Percentiles rank a stretch among this genome's conserved stretches.
These are phyloP conservation scores for Staurois parvus DNA, from an alignment of 2,797 vertebrate species.

Conservation along the genomic window DNA sequence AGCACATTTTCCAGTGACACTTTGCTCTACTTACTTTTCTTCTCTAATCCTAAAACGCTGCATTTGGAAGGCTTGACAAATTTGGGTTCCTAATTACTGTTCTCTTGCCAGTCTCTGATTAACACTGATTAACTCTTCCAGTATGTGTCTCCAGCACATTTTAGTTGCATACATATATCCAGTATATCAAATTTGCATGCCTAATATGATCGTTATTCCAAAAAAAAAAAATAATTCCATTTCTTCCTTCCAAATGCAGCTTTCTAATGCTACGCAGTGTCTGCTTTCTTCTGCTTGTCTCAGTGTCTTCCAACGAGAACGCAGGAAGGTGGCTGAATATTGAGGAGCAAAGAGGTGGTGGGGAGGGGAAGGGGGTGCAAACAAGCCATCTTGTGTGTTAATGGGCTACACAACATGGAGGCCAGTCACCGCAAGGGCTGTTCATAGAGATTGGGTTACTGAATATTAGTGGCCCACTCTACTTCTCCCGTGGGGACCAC, in stretches of 20 bases:
- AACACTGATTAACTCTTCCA: no score
- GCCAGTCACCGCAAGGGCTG: no score
- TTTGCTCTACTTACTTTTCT: conserved; percentile 14
- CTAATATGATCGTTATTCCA: no score
- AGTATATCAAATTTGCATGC: no score
- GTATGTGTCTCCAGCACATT: no score
- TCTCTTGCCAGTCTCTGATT: no score
- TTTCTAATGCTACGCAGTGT: conserved; percentile 59
- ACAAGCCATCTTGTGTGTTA: neutral
- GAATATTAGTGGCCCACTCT: neutral
- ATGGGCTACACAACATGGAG: no score
- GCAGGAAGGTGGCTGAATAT: conserved; percentile 15
- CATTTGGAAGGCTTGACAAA: conserved; percentile 45
- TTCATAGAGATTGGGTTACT: neutral
- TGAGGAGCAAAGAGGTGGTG: no score
- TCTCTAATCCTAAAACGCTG: conserved; percentile 23
- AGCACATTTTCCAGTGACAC: neutral
- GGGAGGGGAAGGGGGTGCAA: neutral
- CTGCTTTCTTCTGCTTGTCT: conserved; percentile 31
- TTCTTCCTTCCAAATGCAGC: conserved; percentile 49
- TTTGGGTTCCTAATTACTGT: no score
- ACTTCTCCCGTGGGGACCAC: neutral
- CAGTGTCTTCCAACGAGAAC: neutral
- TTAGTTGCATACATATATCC: no score
- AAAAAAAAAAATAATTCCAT: no score